Evolutionary conservation across 2,113 vertebrate genomes (phyloP), one percentile per base, ranked within the genome.

Genomic region (Sapajus apella): DNA sequence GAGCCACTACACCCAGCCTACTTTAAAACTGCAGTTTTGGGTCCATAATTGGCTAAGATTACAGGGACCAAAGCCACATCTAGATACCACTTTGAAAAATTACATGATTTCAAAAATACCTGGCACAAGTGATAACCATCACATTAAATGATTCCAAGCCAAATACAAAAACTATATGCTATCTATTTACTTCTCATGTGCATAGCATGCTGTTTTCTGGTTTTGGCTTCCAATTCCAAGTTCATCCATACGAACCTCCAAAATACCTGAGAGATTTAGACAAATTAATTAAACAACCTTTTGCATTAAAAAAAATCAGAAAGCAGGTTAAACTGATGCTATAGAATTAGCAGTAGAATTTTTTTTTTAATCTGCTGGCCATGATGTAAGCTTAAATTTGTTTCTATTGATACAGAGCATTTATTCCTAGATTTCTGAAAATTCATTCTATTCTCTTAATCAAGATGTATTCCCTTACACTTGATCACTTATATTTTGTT

Each of bases 321-420:
- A 76, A 73, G 45, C 21, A 58, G 14, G 9, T 84, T 81, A 95
- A 11, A 87, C 5, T 73, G 35, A 79, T 94, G 30, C 58, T 76
- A 64, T 21, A 92, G 43, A 95, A 95, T 93, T 96, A 82, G 75
- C 35, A 52, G 50, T 40, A 66, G 76, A 93, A 90, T 92, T 91
- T 89, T 82, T 43, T 50, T 52, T 82, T 94, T 94, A 93, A 85
- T 87, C 10, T 18, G 6, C n/a, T 30, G 66, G 14, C 45, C 30
- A 11, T 47, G 32, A 52, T 66, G 45, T 40, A 84, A 91, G 75
- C 37, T 93, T 95, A 80, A 68, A 52, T 93, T 84, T 96, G 25
- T 88, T 87, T 95, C 90, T 89, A 91, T 56, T 91, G 58, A 90
- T 52, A 87, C 14, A n/a, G 8, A 75, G 16, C 3, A 77, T 89